Evolutionary conservation across 2,888 invertebrate species (phyloP).

Genomic region (Microchrysa polita): DNA sequence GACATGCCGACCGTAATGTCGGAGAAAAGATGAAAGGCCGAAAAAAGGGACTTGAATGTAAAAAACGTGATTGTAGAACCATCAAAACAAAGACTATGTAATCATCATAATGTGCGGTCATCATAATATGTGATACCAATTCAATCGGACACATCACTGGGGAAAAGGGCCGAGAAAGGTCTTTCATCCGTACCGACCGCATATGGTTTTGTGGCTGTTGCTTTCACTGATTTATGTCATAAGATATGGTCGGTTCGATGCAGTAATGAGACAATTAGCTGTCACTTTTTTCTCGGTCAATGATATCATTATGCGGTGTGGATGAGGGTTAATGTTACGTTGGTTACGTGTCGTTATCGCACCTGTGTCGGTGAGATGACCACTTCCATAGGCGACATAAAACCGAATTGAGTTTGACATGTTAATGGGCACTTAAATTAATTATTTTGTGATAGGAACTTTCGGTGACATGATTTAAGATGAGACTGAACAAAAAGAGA

Average conservation of each 20-base stretch:
- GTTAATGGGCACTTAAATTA: neutral
- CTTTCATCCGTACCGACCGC: conserved; percentile 2
- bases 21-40: neutral
- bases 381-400: no score
- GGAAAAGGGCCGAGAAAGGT: neutral
- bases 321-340: conserved; percentile 12
- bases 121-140: conserved; percentile 30
- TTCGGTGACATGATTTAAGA: no score
- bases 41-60: neutral
- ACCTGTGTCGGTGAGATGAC: neutral
- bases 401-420: conserved; percentile 11
- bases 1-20: neutral
- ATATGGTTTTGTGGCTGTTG: neutral
- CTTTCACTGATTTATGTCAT: conserved; percentile 30
- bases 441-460: neutral
- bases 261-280: conserved; percentile 34
- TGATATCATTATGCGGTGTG: conserved; percentile 13
- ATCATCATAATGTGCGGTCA: conserved; percentile 39
- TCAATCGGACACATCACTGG: neutral
- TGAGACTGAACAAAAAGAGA: no score
- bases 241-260: conserved; percentile 5
- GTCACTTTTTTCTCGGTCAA: conserved; percentile 16
- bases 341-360: neutral
- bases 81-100: conserved; percentile 6
- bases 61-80: neutral